These are phyloP conservation scores for Eustalomyia histrio DNA, from an alignment of 2,888 invertebrate species.

Conservation along the genomic window DNA sequence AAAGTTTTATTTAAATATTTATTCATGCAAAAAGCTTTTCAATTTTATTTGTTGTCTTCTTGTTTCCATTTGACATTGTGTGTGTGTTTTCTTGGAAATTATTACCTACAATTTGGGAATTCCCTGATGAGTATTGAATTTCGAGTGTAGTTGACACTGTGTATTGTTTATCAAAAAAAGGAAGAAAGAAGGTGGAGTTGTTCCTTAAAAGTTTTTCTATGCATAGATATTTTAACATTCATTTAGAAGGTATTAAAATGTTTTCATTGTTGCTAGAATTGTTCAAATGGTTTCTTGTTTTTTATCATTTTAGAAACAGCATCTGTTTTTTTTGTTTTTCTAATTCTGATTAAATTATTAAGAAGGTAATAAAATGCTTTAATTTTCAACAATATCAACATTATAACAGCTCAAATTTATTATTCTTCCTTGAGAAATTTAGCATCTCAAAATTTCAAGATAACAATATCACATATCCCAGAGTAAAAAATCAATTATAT, in stretches of 20 bases:
- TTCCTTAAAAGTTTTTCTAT: neutral
- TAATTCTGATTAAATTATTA: slow-evolving; percentile 47
- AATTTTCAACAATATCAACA: no score
- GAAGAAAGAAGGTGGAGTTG: neutral
- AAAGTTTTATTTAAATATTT: slow-evolving; percentile 59
- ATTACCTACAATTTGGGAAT: slow-evolving; percentile 51
- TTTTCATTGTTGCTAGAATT: slow-evolving; percentile 11
- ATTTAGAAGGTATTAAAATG: slow-evolving; percentile 10
- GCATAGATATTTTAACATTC: neutral
- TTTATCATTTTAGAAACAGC: slow-evolving; percentile 38
- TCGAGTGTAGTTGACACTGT: slow-evolving; percentile 47
- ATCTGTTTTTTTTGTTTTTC: slow-evolving; percentile 44
- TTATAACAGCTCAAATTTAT: no score
- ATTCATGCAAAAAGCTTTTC: slow-evolving; percentile 65
- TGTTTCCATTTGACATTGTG: slow-evolving; percentile 20
- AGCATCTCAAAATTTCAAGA: no score
- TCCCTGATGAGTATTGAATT: slow-evolving; percentile 48
- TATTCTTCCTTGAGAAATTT: no score
- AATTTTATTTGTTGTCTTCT: slow-evolving; percentile 22
- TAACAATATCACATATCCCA: no score
- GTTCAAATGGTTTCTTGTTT: slow-evolving; percentile 13
- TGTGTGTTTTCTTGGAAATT: slow-evolving; percentile 15
- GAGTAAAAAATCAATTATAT: no score
- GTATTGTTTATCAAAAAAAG: slow-evolving; percentile 12
- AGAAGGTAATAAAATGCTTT: neutral